Base-by-base conservation (phyloP, 2,797 vertebrate species). In the Brachyalestes nurse region DNA sequence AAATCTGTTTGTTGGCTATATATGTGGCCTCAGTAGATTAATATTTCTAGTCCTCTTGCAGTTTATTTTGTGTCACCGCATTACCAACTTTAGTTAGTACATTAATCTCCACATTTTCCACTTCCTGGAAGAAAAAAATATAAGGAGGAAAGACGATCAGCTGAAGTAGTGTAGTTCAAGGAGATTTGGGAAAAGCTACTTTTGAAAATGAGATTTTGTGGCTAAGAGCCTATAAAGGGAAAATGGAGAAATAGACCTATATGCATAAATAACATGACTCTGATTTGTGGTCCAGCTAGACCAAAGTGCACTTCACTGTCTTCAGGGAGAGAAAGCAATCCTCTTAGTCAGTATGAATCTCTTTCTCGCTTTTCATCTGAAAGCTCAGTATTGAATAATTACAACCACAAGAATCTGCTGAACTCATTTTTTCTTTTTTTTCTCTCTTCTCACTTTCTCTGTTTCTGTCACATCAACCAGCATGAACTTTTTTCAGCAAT, bases 221-320 rank as follows among this genome's bases (percentile, higher is more conserved):
- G 87, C 83, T 86, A 85, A 86, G 76, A 71, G 80, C 66, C 55
- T 70, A 82, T 85, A 86, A 82, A 86, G 72, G 64, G 3, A 55
- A 51, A 84, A 28, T 66, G 7, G 58, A 79, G 78, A 61, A 76
- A 80, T 49, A 85, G 85, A 17, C 6, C 62, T 65, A 40, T 40
- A 84, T 85, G 45, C 83, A 83, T 83, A n/a, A 72, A 86, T 75
- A 86, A 82, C 80, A 77, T 72, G 74, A 75, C 58, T 83, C 82
- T 72, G 75, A 79, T 82, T 84, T 55, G 10, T 40, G 73, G 61
- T 67, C 72, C 74, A 62, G 61, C 55, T 40, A 49, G 64, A 84
- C 60, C 28, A 76, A 84, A 53, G 60, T 49, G 28, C 7, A 77
- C 71, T 64, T 82, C 17, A 49, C 73, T 82, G 75, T 72, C 81